Evolutionary conservation across 2,113 vertebrate genomes (phyloP), one percentile per base, ranked within the genome.

Genomic region (Aspiorhynchus laticeps): DNA sequence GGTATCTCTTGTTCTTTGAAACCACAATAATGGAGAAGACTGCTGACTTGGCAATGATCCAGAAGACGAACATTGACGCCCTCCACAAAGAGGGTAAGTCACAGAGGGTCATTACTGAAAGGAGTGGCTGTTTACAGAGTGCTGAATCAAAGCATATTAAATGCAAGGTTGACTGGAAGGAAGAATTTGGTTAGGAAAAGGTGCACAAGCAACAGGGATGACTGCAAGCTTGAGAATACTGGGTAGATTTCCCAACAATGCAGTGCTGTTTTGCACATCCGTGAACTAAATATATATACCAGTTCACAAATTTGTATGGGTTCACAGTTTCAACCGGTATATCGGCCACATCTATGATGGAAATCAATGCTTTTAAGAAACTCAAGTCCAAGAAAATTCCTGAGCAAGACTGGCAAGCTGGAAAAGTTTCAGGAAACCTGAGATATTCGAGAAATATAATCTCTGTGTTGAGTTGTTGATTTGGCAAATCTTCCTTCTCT

Each of bases 401-500:
- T 46, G 4, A 43, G 36, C 48, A 59, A 59, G n/a, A 86, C 65
- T 61, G 63, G 43, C 84, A 85, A 67, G 15, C 19, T 36, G 28
- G 28, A 73, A 17, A 38, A 17, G 17, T 53, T 84, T 84, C 6
- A 19, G 4, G 46, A 74, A 84, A 73, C 65, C 82, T 11, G 82
- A 74, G 69, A 73, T 51, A 51, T 73, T 74, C 11, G 3, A 28
- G 82, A 74, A 84, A 73, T 19, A 53, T 12, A 67, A 82, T 81
- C 56, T 82, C 41, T 24, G 61, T 48, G 26, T 51, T 51, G 63
- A 71, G 43, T 71, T 61, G 51, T 17, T 38, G 56, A 6, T 81
- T 31, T 73, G 46, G 51, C 26, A 76, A 19, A 10, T 11, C 17
- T 59, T 41, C 24, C 53, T 56, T 7, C n/a, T 26, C 33, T 73